These are phyloP conservation scores for Sialia sialis DNA, from an alignment of 2,113 vertebrate species.

Conservation along the genomic window DNA sequence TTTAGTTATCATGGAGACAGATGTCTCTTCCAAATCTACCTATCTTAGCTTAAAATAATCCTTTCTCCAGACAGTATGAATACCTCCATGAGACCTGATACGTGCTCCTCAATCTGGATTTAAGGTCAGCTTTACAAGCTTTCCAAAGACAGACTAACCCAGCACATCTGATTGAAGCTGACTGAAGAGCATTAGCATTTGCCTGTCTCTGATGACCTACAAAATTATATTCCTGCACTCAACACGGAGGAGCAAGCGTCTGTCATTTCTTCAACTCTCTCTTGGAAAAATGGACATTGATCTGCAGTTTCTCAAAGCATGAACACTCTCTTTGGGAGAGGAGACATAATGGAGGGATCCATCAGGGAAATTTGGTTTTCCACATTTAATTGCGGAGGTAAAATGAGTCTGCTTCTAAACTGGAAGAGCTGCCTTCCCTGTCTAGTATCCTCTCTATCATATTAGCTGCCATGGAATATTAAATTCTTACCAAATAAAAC, in stretches of 20 bases:
- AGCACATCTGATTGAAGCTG: background rate
- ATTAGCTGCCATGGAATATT: background rate
- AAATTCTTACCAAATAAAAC: constrained; percentile 8
- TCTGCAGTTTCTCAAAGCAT: background rate
- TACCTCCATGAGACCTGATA: background rate
- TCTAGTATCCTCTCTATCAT: background rate
- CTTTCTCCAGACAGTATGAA: background rate
- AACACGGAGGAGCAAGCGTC: background rate
- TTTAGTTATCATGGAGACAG: background rate
- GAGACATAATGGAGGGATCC: background rate
- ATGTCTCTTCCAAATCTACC: background rate
- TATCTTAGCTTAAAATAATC: background rate
- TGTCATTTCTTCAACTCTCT: background rate
- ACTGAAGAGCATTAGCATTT: background rate
- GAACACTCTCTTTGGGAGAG: background rate
- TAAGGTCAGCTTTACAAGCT: background rate
- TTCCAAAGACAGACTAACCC: background rate
- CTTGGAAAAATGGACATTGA: background rate
- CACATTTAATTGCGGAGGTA: background rate
- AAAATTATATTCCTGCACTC: background rate
- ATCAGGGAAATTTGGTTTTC: background rate
- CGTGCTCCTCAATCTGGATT: background rate
- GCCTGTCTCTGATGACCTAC: background rate
- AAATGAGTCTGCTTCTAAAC: background rate
- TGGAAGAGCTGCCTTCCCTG: background rate